Conservation (phyloP, 1,140 invertebrate species). For the Lutraria rhynchaena region DNA sequence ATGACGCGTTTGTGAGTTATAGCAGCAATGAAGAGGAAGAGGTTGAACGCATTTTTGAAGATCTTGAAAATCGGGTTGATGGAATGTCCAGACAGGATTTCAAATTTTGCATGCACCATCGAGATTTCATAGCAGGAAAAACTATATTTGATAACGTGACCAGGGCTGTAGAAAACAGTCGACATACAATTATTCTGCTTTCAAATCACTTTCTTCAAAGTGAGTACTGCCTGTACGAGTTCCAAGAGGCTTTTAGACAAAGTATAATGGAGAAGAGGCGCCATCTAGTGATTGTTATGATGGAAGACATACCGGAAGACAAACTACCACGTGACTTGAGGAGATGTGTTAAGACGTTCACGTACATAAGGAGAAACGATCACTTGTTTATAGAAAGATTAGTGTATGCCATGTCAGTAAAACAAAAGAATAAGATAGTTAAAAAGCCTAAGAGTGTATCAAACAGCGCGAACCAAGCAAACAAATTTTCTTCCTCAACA, state of each 20-base stretch:
- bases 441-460: not conserved
- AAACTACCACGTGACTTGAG: conserved; percentile 95
- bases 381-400: conserved; percentile 72
- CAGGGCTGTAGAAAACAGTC: conserved; percentile 94
- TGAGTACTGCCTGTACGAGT: conserved; percentile 88
- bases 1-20: conserved; percentile 72
- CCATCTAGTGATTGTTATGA: conserved; percentile 73
- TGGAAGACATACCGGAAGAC: conserved; percentile 71
- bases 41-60: conserved; percentile 64
- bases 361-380: conserved; percentile 86
- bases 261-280: conserved; percentile 73
- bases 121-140: conserved; percentile 75
- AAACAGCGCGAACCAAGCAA: not conserved
- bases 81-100: conserved; percentile 48
- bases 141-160: conserved; percentile 93
- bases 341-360: conserved; percentile 95
- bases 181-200: conserved; percentile 94
- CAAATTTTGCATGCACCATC: conserved; percentile 76
- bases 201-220: conserved; percentile 94
- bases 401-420: conserved; percentile 59
- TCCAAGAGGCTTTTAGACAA: conserved; percentile 82
- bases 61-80: conserved; percentile 53
- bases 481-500: not conserved
- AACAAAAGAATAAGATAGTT: conserved; percentile 40
- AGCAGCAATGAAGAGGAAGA: conserved; percentile 65